Conservation (phyloP, 2,888 invertebrate species). For the Agrochola macilenta region DNA sequence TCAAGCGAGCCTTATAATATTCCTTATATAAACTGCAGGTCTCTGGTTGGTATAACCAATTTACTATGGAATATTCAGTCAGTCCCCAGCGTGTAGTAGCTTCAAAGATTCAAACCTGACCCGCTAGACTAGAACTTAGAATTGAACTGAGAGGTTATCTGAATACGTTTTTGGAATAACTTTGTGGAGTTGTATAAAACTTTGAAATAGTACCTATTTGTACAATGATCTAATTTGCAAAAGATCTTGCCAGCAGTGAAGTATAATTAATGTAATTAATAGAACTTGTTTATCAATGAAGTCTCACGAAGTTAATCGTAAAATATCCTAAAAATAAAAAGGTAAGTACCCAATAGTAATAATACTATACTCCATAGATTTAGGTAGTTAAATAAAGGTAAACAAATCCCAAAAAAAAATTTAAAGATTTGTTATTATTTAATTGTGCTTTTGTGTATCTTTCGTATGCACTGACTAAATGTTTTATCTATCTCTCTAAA, state of each 20-base stretch:
- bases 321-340: background rate
- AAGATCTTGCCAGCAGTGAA: background rate
- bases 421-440: too few species aligned
- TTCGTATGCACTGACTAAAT: too few species aligned
- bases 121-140: conserved; percentile 47
- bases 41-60: conserved; percentile 70
- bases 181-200: background rate
- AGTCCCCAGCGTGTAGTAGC: conserved; percentile 63
- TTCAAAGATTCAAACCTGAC: conserved; percentile 68
- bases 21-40: conserved; percentile 47
- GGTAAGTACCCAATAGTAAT: too few species aligned
- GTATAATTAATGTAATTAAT: background rate
- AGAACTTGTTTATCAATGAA: background rate
- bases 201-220: background rate
- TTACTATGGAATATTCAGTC: conserved; percentile 71
- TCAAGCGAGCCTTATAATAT: background rate
- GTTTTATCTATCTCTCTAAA: too few species aligned
- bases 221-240: background rate
- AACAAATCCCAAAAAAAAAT: too few species aligned
- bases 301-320: background rate
- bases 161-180: conserved; percentile 30
- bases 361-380: too few species aligned
- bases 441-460: too few species aligned
- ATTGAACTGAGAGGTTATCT: conserved; percentile 41
- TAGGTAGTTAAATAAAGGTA: too few species aligned